Conservation (phyloP, 2,888 invertebrate species). For the Anorthoa munda region DNA sequence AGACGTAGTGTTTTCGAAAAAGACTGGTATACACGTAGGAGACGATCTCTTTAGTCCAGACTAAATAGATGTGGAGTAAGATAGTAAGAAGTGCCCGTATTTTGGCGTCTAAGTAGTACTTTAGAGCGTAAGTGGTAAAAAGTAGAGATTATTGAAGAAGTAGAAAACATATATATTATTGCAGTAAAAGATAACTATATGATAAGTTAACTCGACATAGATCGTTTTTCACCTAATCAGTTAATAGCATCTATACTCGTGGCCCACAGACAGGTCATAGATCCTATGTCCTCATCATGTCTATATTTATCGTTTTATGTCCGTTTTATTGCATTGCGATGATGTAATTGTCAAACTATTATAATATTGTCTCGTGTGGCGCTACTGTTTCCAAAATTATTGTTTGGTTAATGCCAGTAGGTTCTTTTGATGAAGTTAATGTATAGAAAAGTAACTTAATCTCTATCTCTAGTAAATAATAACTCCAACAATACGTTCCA, state of each 20-base stretch:
- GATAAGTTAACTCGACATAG: background rate
- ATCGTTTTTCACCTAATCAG: slow-evolving; percentile 25
- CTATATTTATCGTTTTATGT: slow-evolving; percentile 54
- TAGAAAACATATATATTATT: too few relatives aligned
- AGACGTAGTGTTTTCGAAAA: background rate
- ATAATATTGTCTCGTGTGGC: slow-evolving; percentile 15
- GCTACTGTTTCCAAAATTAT: slow-evolving; percentile 7
- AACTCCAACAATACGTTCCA: too few relatives aligned
- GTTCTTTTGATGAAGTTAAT: background rate
- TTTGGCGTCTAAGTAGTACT: background rate
- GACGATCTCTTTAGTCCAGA: too few relatives aligned
- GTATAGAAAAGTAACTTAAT: background rate
- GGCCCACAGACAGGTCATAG: slow-evolving; percentile 52
- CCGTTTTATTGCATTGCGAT: slow-evolving; percentile 34
- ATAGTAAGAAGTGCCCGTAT: background rate
- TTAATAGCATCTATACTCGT: slow-evolving; percentile 14
- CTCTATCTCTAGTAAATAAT: background rate
- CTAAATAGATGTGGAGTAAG: too few relatives aligned
- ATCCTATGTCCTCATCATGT: slow-evolving; percentile 56
- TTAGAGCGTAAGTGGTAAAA: too few relatives aligned
- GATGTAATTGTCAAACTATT: slow-evolving; percentile 46
- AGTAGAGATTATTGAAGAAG: too few relatives aligned
- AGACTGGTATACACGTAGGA: background rate
- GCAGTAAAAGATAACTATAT: background rate
- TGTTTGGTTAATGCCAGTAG: background rate